These are phyloP conservation scores for Moxostoma hubbsi DNA, from an alignment of 2,797 vertebrate species.

Conservation along the genomic window DNA sequence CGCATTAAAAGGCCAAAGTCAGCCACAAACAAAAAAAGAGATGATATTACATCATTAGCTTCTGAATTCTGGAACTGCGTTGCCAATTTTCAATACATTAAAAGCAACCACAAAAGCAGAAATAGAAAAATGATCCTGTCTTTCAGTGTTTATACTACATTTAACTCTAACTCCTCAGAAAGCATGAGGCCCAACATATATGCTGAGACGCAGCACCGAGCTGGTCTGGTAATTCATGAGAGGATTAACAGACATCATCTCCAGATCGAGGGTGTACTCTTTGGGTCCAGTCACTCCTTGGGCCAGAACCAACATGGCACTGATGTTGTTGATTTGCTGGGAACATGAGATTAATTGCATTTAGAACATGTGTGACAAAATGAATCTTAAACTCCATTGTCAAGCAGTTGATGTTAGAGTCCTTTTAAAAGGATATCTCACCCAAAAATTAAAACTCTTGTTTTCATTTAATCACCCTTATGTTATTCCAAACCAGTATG, in stretches of 20 bases:
- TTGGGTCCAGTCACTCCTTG: conserved; percentile 85
- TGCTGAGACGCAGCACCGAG: conserved; percentile 77
- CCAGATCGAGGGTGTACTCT: conserved; percentile 89
- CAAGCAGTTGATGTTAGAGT: too few relatives aligned
- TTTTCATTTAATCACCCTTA: too few relatives aligned
- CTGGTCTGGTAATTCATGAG: conserved; percentile 81
- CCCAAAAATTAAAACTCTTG: too few relatives aligned
- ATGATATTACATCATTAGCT: neutral
- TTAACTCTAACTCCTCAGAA: conserved; percentile 67
- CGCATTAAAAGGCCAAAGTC: conserved; percentile 26
- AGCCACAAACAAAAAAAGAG: conserved; percentile 22
- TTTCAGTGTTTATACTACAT: neutral
- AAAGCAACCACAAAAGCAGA: neutral
- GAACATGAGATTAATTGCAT: conserved; percentile 10
- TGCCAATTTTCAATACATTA: conserved; percentile 7
- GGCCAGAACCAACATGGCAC: conserved; percentile 91
- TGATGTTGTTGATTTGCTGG: conserved; percentile 85
- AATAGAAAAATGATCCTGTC: neutral
- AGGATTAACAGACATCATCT: conserved; percentile 91
- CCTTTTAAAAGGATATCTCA: too few relatives aligned
- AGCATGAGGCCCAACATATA: conserved; percentile 76
- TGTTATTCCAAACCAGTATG: too few relatives aligned
- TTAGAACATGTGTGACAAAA: neutral
- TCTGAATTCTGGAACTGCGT: conserved; percentile 6
- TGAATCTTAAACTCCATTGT: too few relatives aligned